Evolutionary conservation across 2,888 invertebrate genomes (phyloP).

Genomic region (Philereme transversata): DNA sequence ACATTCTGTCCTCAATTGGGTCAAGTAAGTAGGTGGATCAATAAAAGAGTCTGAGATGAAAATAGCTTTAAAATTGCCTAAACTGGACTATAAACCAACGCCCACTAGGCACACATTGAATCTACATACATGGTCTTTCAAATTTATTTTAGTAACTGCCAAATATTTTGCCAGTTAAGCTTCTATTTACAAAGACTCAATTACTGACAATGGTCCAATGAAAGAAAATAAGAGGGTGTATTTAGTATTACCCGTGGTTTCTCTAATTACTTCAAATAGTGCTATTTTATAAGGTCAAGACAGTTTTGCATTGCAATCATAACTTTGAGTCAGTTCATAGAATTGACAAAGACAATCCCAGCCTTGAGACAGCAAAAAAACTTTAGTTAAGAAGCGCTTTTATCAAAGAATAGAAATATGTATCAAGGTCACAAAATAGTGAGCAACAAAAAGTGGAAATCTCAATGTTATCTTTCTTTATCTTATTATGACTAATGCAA

Average conservation of each 20-base stretch:
- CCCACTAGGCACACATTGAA: slow-evolving; percentile 17
- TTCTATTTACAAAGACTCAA: no score
- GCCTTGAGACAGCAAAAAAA: neutral
- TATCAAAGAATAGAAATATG: slow-evolving; percentile 12
- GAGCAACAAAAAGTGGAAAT: slow-evolving; percentile 25
- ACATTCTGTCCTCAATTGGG: neutral
- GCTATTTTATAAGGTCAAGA: no score
- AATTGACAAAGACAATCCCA: neutral
- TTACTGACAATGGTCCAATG: no score
- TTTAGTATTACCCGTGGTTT: no score
- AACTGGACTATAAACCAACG: slow-evolving; percentile 16
- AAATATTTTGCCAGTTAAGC: no score
- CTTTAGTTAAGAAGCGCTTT: neutral
- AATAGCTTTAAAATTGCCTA: slow-evolving; percentile 17
- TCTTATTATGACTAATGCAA: slow-evolving; percentile 29
- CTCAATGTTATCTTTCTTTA: slow-evolving; percentile 37
- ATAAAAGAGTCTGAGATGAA: slow-evolving; percentile 16
- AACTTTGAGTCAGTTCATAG: neutral
- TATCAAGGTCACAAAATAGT: slow-evolving; percentile 33
- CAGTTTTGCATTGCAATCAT: no score
- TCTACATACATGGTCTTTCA: neutral
- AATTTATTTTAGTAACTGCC: no score
- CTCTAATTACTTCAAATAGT: no score
- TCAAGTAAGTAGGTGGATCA: slow-evolving; percentile 26
- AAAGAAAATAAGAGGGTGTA: no score